phyloP scores from a whole-genome alignment of 1,140 invertebrate species.

The Apis cerana region DNA sequence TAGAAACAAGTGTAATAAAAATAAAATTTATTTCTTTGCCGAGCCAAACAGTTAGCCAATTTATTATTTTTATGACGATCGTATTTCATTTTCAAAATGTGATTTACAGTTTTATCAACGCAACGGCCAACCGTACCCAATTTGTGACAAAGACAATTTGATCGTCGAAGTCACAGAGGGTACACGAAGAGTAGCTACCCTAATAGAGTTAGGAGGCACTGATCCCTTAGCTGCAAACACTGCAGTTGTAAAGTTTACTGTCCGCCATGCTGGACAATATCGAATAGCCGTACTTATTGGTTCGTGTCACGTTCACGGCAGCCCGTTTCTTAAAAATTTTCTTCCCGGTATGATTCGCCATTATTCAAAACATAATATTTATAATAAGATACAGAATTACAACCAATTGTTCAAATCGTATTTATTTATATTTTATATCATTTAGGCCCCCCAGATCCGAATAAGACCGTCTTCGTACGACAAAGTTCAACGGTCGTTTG shows the following conservation, averaged over 20 bases:
- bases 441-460: constrained; percentile 89
- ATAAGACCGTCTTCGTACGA: constrained; percentile 91
- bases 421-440: neutral
- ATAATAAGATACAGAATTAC: no score
- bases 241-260: constrained; percentile 94
- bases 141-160: constrained; percentile 94
- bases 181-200: constrained; percentile 90
- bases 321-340: constrained; percentile 86
- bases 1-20: neutral
- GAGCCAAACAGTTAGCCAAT: neutral
- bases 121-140: constrained; percentile 95
- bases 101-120: constrained; percentile 91
- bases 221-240: constrained; percentile 91
- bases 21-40: neutral
- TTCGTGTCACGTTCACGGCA: constrained; percentile 85
- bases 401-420: neutral
- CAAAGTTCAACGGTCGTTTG: constrained; percentile 94
- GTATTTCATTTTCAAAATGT: neutral
- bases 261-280: constrained; percentile 94
- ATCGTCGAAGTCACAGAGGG: constrained; percentile 93
- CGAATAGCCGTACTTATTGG: constrained; percentile 92
- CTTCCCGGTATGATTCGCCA: constrained; percentile 82
- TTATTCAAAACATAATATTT: neutral
- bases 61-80: neutral
- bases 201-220: constrained; percentile 91